Percentiles rank a stretch among this genome's conserved stretches.
Evolutionary conservation across 2,113 vertebrate species (phyloP).

Genomic region (Ciconia stormi): DNA sequence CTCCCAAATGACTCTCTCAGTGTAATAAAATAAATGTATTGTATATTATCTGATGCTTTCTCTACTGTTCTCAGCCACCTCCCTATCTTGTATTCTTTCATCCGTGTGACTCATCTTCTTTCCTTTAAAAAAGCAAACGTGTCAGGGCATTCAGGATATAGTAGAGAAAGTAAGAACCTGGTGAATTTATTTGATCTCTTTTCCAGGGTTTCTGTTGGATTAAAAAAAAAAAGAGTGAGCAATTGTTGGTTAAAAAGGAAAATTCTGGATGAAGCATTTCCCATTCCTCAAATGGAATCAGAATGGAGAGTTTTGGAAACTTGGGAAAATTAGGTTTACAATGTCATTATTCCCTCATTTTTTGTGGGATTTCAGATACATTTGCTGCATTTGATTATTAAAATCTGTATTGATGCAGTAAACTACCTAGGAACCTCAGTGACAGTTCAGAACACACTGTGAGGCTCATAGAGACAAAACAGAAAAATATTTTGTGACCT

Average conservation of each 20-base stretch:
- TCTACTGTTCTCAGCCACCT: slow-evolving; percentile 17
- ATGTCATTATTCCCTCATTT: background rate
- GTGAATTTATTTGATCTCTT: background rate
- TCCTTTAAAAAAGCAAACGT: background rate
- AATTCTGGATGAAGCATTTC: background rate
- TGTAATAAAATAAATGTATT: slow-evolving; percentile 24
- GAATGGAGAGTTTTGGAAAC: background rate
- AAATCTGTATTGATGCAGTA: background rate
- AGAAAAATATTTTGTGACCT: background rate
- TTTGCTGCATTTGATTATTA: background rate
- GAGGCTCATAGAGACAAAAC: background rate
- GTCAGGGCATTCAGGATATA: background rate
- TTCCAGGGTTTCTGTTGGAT: background rate
- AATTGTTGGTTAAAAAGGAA: background rate
- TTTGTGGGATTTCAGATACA: background rate
- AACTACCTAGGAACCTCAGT: background rate
- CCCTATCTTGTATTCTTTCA: slow-evolving; percentile 37
- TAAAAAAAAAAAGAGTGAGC: background rate
- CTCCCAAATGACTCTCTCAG: background rate
- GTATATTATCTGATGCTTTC: background rate
- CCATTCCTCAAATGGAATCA: background rate
- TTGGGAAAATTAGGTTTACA: background rate
- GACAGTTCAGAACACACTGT: background rate
- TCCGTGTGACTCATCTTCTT: slow-evolving; percentile 34
- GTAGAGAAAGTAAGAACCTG: background rate